Conservation (phyloP, 2,888 invertebrate genomes). For the Phalera bucephala region DNA sequence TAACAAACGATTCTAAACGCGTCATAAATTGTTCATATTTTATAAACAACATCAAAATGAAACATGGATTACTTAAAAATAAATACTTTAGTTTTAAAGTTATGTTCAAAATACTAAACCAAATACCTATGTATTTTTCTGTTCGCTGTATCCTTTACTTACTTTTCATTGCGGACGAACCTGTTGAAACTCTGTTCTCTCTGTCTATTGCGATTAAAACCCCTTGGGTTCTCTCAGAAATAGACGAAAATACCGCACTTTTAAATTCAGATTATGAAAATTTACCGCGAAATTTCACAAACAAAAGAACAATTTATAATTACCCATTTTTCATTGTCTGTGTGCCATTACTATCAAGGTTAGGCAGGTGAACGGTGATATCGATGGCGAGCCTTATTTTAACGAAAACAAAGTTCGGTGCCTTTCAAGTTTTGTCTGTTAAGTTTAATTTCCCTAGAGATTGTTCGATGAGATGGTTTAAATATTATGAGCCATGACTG, state of each 20-base stretch:
- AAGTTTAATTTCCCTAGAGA: conserved; percentile 19
- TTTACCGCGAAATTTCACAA: conserved; percentile 20
- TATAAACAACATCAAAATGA: too few species aligned
- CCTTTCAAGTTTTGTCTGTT: conserved; percentile 21
- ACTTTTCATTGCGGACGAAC: neutral
- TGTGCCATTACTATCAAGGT: conserved; percentile 20
- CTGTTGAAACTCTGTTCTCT: too few species aligned
- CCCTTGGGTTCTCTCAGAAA: too few species aligned
- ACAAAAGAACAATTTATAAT: conserved; percentile 24
- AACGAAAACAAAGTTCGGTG: conserved; percentile 10
- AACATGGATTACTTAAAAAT: too few species aligned
- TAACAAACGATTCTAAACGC: too few species aligned
- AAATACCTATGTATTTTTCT: too few species aligned
- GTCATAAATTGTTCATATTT: too few species aligned
- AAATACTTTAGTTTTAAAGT: too few species aligned
- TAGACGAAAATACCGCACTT: neutral
- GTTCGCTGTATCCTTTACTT: too few species aligned
- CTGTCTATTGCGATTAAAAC: conserved; percentile 13
- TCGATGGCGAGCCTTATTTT: conserved; percentile 9
- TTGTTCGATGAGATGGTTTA: conserved; percentile 20
- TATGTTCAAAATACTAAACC: too few species aligned
- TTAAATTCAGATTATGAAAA: conserved; percentile 15
- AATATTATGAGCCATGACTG: neutral
- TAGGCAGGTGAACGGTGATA: conserved; percentile 3
- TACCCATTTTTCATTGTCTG: conserved; percentile 26